Conservation (phyloP, 2,113 vertebrate genomes). For the Typhlomys cinereus region DNA sequence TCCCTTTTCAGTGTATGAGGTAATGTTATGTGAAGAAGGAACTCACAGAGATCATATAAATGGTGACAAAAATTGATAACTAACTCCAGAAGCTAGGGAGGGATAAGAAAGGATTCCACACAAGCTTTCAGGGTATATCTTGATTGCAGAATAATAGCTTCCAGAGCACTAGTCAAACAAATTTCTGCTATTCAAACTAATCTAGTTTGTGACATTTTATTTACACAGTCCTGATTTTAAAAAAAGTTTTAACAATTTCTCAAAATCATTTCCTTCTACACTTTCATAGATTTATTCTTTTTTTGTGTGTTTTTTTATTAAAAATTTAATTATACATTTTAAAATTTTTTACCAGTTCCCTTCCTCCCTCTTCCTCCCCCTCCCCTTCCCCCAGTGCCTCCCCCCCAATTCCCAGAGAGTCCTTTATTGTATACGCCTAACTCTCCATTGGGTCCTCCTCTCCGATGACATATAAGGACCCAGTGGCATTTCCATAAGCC, state of each 20-base stretch:
- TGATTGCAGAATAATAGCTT: background rate
- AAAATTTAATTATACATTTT: no score
- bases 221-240: background rate
- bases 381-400: no score
- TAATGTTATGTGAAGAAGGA: background rate
- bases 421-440: no score
- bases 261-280: background rate
- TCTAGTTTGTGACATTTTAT: background rate
- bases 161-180: background rate
- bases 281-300: no score
- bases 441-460: no score
- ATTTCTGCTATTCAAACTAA: background rate
- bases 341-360: no score
- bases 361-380: no score
- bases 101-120: background rate
- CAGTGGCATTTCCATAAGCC: no score
- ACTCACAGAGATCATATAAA: background rate
- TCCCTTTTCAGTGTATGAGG: background rate
- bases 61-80: background rate
- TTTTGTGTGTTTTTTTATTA: no score
- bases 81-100: background rate
- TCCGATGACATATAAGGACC: no score
- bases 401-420: no score
- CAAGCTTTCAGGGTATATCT: background rate
- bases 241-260: slow-evolving; percentile 38